Base-by-base conservation (phyloP, 2,113 vertebrate genomes). In the Macaca mulatta region DNA sequence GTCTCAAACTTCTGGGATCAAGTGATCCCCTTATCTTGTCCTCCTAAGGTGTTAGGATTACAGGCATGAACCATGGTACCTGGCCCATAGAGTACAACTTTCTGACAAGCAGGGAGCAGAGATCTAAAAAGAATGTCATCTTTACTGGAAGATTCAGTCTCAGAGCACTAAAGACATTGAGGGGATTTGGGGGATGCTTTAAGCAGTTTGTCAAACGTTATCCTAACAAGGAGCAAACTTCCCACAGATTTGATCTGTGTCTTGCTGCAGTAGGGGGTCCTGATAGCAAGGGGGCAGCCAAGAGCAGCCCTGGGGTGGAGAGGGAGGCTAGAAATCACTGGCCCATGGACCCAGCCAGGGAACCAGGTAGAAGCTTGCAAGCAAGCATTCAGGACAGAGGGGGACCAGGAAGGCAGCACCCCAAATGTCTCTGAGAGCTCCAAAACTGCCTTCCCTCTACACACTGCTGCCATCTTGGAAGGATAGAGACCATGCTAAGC, bases 261-360 rank as follows among this genome's bases (percentile, higher is more conserved):
- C 74, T 75, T 75, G 38, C 57, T 96, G 48, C 43, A 92, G 30
- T 57, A 69, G 69, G 69, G 23, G 86, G 87, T 95, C 90, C 92
- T 96, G 89, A 72, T 57, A 0, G 3, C 59, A 83, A 94, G 74
- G 75, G 84, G 92, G 69, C 87, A 90, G 67, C 92, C 91, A 94
- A 96, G 75, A 78, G 74, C 74, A 97, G n/a, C 45, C 72, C 3
- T 2, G 4, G 64, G 30, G 30, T 25, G 14, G 17, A 32, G 61
- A 93, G 32, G 35, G 38, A 79, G 30, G 83, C 1, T n/a, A 35
- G n/a, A 43, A 30, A 12, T 57, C 11, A 4, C 1, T 55, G 59
- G 30, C 13, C 10, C 6, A 2, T 1, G 20, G 69, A 55, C 8
- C 57, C 74, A 80, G 52, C n/a, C 45, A 16, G 17, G 17, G 20